Evolutionary conservation across 2,113 vertebrate species (phyloP).

Genomic region (Pteronura brasiliensis): DNA sequence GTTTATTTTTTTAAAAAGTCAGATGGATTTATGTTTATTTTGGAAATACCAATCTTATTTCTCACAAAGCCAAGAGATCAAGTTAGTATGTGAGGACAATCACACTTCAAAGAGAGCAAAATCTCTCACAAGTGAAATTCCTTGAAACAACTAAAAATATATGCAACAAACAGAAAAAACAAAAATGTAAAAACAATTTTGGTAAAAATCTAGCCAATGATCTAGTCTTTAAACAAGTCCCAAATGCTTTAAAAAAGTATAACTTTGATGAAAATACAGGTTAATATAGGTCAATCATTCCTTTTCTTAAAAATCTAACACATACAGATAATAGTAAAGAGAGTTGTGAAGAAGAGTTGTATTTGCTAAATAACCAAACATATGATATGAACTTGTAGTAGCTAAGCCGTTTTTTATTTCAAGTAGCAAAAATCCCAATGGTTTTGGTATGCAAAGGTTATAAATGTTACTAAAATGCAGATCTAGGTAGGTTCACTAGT

Average conservation of each 20-base stretch:
- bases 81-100: background rate
- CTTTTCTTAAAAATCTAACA: background rate
- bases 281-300: background rate
- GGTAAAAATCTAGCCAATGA: background rate
- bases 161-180: background rate
- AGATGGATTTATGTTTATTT: background rate
- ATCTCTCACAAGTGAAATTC: constrained; percentile 25
- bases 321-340: background rate
- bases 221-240: background rate
- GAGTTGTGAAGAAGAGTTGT: background rate
- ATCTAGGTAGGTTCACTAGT: background rate
- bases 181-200: background rate
- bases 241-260: background rate
- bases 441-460: background rate
- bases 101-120: background rate
- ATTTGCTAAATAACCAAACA: background rate
- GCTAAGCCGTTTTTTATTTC: background rate
- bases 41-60: background rate
- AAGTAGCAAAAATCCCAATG: background rate
- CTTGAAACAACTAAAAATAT: background rate
- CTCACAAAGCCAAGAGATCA: constrained; percentile 7
- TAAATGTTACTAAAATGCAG: background rate
- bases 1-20: background rate
- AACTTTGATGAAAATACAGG: background rate
- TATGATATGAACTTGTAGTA: background rate